These are phyloP conservation scores for Rhingia rostrata DNA, from an alignment of 2,888 invertebrate species.

Conservation along the genomic window DNA sequence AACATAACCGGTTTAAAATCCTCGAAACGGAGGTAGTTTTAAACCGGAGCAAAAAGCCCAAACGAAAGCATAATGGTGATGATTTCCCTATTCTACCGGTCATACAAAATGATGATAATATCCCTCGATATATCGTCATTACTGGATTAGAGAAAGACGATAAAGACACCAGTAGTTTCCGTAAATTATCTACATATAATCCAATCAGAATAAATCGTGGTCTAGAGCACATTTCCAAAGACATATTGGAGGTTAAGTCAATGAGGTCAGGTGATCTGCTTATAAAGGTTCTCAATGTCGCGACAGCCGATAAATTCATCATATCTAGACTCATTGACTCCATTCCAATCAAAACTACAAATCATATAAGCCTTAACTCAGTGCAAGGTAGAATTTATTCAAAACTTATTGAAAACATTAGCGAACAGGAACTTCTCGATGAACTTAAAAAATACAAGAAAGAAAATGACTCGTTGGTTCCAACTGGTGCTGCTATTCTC, in stretches of 20 bases:
- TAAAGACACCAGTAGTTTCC: too few relatives aligned
- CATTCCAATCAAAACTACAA: neutral
- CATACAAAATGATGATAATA: too few relatives aligned
- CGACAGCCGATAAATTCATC: neutral
- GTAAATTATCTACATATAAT: neutral
- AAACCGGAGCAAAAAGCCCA: too few relatives aligned
- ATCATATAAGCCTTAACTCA: neutral
- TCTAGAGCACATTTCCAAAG: slow-evolving; percentile 5
- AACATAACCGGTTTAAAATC: too few relatives aligned
- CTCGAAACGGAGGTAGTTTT: too few relatives aligned
- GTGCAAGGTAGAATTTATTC: slow-evolving; percentile 12
- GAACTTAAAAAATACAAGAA: slow-evolving; percentile 12
- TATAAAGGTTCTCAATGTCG: neutral
- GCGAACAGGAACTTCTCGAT: slow-evolving; percentile 2
- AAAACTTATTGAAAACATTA: neutral
- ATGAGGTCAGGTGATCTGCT: slow-evolving; percentile 3
- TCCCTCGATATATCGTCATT: too few relatives aligned
- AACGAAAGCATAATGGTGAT: too few relatives aligned
- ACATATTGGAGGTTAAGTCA: slow-evolving; percentile 4
- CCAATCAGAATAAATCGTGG: neutral
- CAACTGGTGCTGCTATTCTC: neutral
- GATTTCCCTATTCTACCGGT: too few relatives aligned
- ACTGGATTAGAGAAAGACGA: too few relatives aligned
- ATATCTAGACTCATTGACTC: neutral
- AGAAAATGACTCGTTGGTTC: neutral